phyloP scores from a whole-genome alignment of 2,888 invertebrate species.

The Disparrhopalites patrizii region DNA sequence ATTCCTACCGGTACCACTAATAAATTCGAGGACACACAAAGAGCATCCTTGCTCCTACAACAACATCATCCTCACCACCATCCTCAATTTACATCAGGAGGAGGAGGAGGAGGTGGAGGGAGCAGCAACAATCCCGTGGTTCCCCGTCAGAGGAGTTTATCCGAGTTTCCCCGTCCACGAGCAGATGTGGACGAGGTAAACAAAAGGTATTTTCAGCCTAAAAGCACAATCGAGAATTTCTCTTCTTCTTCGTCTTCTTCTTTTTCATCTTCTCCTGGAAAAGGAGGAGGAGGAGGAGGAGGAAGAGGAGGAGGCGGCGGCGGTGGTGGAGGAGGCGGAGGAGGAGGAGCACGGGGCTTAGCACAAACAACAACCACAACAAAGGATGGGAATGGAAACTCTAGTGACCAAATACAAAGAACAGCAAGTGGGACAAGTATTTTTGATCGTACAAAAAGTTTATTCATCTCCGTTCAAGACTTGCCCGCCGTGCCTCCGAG shows the following conservation, averaged over 20 bases:
- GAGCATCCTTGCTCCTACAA: too few relatives aligned
- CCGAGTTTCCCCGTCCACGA: conserved; percentile 39
- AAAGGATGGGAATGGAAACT: neutral
- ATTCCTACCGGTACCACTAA: too few relatives aligned
- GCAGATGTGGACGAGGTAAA: conserved; percentile 21
- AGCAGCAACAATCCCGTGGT: conserved; percentile 19
- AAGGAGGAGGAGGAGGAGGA: neutral
- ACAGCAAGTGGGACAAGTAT: conserved; percentile 49
- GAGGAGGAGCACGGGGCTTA: neutral
- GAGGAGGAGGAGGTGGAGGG: too few relatives aligned
- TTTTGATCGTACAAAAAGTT: conserved; percentile 45
- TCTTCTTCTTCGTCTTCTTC: neutral
- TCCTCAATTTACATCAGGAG: too few relatives aligned
- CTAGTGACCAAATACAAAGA: conserved; percentile 44
- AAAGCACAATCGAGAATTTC: neutral
- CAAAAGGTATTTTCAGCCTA: conserved; percentile 17
- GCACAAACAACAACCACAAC: neutral
- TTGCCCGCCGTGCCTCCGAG: conserved; percentile 55
- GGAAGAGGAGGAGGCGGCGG: neutral
- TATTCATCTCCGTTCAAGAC: conserved; percentile 50
- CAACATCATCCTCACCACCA: too few relatives aligned
- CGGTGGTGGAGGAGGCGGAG: conserved; percentile 57
- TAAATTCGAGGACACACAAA: neutral
- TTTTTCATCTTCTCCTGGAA: too few relatives aligned
- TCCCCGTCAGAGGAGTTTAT: conserved; percentile 46